Evolutionary conservation across 2,113 vertebrate species (phyloP), one percentile per base, ranked within the genome.

Genomic region (Peromyscus polionotus): DNA sequence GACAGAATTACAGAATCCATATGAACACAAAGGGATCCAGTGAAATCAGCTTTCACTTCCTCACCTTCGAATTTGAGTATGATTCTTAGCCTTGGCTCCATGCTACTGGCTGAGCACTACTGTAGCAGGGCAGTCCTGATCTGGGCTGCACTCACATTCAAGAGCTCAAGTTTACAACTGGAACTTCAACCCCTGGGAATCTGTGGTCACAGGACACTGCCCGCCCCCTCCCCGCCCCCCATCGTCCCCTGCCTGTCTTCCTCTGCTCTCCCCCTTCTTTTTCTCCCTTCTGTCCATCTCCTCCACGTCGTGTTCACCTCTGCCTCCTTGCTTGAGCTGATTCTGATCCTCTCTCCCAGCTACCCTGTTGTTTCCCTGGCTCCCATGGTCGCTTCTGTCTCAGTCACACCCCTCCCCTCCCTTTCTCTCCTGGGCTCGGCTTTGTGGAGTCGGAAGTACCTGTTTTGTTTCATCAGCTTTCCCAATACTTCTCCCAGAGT

Each of bases 171-270:
- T 63, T 59, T 61, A 9, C 12, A 75, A 33, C 1, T 45, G 42
- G 4, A 31, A 7, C 61, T 54, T 36, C 1, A n/a, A 5, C 14
- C 7, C 22, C 17, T 45, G n/a, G 70, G 42, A 90, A 88, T 31
- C 19, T 5, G 12, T 11, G n/a, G 11, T 61, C 92, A 28, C 31
- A 68, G 72, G 39, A 42, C 42, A 42, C 42, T 42, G 42, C 42
- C 42, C 42, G 42, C 42, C 42, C 59, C 22, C 26, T 4, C 7
- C 10, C 13, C 57, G 5, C 13, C n/a, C 81, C 33, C 61, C 8
- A 1, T 1, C 1, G 7, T 2, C 13, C 19, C 19, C 39, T 42
- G 77, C 31, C 20, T 22, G 1, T 5, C 36, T 51, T 59, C 5
- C 59, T 89, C 19, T 11, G 14, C 42, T 57, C 24, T 6, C 13